phyloP scores from a whole-genome alignment of 2,797 vertebrate genomes.

The Sebastes vulpes region DNA sequence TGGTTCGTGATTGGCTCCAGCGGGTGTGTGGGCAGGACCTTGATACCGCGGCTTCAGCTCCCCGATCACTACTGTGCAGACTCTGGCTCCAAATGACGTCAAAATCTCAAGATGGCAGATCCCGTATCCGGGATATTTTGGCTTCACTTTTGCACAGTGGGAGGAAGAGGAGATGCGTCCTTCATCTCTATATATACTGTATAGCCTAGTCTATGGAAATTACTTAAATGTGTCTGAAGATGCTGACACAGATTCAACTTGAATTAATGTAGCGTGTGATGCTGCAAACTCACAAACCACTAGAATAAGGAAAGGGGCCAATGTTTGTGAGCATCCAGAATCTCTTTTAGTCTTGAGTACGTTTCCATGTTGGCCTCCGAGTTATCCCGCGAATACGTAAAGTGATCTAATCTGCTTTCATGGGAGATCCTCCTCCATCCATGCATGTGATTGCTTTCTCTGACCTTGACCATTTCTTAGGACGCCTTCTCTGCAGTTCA shows the following conservation, averaged over 20 bases:
- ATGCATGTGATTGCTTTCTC: slow-evolving; percentile 84
- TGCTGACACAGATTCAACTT: slow-evolving; percentile 44
- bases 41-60: too few relatives aligned
- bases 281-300: slow-evolving; percentile 30
- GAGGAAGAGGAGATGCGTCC: too few relatives aligned
- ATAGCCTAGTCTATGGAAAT: too few relatives aligned
- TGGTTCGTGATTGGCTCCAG: too few relatives aligned
- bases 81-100: too few relatives aligned
- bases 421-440: slow-evolving; percentile 71
- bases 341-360: slow-evolving; percentile 45
- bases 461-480: slow-evolving; percentile 82
- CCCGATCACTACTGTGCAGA: too few relatives aligned
- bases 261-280: slow-evolving; percentile 33
- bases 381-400: slow-evolving; percentile 73
- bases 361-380: slow-evolving; percentile 35
- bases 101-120: too few relatives aligned
- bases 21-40: too few relatives aligned
- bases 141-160: too few relatives aligned
- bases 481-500: slow-evolving; percentile 63
- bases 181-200: too few relatives aligned
- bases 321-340: slow-evolving; percentile 45
- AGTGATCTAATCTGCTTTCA: slow-evolving; percentile 80
- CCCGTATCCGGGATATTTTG: too few relatives aligned
- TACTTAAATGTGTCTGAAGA: slow-evolving; percentile 40
- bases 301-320: neutral